Percentiles rank a stretch among this genome's conserved stretches.
Evolutionary conservation across 1,140 invertebrate species (phyloP).

Genomic region (Cheumatopsyche charites): DNA sequence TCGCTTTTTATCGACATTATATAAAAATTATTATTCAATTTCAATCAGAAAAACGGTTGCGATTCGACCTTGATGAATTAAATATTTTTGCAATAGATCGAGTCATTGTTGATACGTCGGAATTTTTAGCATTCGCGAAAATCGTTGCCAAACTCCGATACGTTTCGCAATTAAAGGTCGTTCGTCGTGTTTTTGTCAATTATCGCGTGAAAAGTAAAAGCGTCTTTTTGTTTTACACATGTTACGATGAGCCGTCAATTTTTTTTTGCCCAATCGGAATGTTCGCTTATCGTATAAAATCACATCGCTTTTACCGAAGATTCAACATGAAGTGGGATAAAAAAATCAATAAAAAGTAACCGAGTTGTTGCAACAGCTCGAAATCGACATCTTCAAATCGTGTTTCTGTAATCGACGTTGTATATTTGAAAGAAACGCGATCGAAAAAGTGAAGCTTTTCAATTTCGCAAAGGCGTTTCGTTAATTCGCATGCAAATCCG

Average conservation of each 20-base stretch:
- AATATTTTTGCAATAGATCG: constrained; percentile 17
- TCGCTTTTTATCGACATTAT: no score
- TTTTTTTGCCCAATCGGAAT: no score
- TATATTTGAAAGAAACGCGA: no score
- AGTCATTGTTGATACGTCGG: constrained; percentile 15
- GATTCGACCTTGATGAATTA: constrained; percentile 17
- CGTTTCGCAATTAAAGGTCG: constrained; percentile 24
- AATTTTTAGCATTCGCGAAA: constrained; percentile 18
- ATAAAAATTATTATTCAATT: no score
- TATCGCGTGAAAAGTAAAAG: neutral
- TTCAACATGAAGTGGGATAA: no score
- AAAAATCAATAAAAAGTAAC: no score
- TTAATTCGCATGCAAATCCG: constrained; percentile 4
- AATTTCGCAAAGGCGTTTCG: constrained; percentile 3
- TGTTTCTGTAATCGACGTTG: no score
- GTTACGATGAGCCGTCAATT: neutral
- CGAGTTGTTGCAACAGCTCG: no score
- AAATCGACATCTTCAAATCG: no score
- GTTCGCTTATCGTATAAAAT: no score
- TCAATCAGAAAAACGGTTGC: neutral
- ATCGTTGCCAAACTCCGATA: constrained; percentile 10
- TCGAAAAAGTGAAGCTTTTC: neutral
- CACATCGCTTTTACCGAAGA: no score
- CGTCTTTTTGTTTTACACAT: neutral
- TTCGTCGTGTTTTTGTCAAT: constrained; percentile 11